Percentiles rank a stretch among this genome's conserved stretches.
Evolutionary conservation across 2,797 vertebrate genomes (phyloP).

Genomic region (Lophius americanus): DNA sequence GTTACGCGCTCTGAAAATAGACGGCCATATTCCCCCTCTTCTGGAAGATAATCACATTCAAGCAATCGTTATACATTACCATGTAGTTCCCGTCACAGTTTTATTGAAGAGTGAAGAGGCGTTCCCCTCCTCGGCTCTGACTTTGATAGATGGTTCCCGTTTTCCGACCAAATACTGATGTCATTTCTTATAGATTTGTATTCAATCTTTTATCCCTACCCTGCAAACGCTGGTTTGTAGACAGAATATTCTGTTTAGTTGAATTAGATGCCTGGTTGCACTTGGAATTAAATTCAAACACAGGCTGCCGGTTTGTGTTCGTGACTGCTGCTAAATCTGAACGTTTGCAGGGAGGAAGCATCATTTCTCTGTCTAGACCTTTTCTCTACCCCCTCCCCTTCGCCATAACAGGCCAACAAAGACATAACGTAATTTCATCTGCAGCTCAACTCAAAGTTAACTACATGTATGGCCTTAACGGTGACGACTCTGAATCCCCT

Average conservation of each 20-base stretch:
- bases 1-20: conserved; percentile 64
- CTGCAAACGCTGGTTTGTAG: conserved; percentile 45
- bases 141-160: conserved; percentile 68
- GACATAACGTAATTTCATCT: conserved; percentile 52
- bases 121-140: conserved; percentile 63
- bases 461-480: conserved; percentile 39
- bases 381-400: conserved; percentile 16
- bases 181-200: conserved; percentile 62
- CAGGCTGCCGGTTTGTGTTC: conserved; percentile 31
- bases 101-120: conserved; percentile 62
- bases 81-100: conserved; percentile 69
- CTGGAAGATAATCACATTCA: conserved; percentile 65
- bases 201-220: conserved; percentile 51
- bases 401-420: conserved; percentile 50
- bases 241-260: conserved; percentile 54
- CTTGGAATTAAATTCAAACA: conserved; percentile 38
- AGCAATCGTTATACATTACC: conserved; percentile 69
- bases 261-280: conserved; percentile 51
- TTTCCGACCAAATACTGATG: conserved; percentile 59
- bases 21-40: conserved; percentile 30
- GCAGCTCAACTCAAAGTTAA: conserved; percentile 54
- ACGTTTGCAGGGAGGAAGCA: conserved; percentile 15
- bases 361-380: conserved; percentile 48
- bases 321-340: conserved; percentile 14
- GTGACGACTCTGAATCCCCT: conserved; percentile 33